Evolutionary conservation across 2,113 vertebrate species (phyloP), one percentile per base, ranked within the genome.

Genomic region (Stigmatopora argus): DNA sequence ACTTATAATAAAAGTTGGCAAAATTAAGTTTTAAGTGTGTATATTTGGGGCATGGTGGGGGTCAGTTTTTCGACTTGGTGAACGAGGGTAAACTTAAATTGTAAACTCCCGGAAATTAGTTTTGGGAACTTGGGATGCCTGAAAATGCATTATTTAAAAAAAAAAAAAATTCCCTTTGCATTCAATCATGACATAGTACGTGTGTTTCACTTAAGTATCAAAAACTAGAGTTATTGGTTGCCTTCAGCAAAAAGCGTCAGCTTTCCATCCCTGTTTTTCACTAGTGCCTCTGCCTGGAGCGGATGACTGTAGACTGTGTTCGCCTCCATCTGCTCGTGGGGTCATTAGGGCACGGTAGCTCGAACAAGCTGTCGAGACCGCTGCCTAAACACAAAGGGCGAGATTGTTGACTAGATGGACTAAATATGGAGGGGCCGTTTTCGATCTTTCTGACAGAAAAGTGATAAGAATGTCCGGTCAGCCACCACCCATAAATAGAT

Each of bases 391-490:
- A 74, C 79, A 82, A 70, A 71, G 74, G 67, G 57, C 17, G n/a
- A 70, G 21, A 73, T 67, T 81, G 70, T 79, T 74, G 59, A 64
- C 52, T 49, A 18, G 46, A 60, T 71, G 49, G 4, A 71, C 56
- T 65, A 71, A 77, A 79, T 58, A 15, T 58, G 11, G 34, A 12
- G 49, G n/a, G 55, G 31, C n/a, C 46, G 45, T 66, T 45, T 62
- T 65, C 26, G 9, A 38, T 60, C 48, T 69, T 65, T 61, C 35
- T 62, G 61, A 71, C 21, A 21, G 57, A 81, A 64, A 38, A 71
- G 17, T 41, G 63, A 81, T 66, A 34, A 14, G 21, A 58, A 48
- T 23, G 41, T 19, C 49, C 3, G 21, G 21, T 51, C 53, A 68
- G 19, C 34, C 48, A 3, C 0, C 1, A 35, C 21, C 59, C 69